phyloP scores from a whole-genome alignment of 2,888 invertebrate species.

The Tenthredo amoena region DNA sequence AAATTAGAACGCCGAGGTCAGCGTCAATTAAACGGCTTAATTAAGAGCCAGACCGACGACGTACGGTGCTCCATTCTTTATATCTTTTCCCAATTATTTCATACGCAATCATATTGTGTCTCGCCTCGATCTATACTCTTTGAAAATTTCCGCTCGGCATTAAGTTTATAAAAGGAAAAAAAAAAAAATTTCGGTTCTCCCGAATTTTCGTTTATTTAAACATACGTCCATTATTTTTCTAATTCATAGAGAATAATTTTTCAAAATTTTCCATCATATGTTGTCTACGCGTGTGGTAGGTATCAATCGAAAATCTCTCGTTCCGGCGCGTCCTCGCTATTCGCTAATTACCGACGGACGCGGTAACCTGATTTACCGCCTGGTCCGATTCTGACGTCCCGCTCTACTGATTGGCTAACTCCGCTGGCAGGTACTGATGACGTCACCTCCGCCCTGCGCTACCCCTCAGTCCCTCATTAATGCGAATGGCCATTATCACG shows the following conservation, averaged over 20 bases:
- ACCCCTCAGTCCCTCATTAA: conserved; percentile 56
- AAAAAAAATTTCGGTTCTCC: background rate
- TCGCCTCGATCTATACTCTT: background rate
- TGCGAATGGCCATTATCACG: conserved; percentile 60
- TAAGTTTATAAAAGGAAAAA: background rate
- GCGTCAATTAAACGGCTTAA: conserved; percentile 46
- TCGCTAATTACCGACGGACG: conserved; percentile 73
- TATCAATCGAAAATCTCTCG: conserved; percentile 37
- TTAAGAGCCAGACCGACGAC: conserved; percentile 19
- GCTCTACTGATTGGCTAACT: conserved; percentile 68
- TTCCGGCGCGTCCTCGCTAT: conserved; percentile 72
- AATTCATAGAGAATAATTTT: background rate
- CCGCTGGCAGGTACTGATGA: conserved; percentile 54
- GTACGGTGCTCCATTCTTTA: background rate
- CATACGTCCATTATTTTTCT: background rate
- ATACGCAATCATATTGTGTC: conserved; percentile 4
- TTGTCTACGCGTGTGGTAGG: background rate
- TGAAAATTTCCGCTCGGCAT: background rate
- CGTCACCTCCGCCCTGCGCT: conserved; percentile 56
- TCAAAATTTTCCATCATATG: background rate
- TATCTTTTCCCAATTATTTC: conserved; percentile 25
- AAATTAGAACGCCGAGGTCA: conserved; percentile 35
- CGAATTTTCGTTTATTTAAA: background rate
- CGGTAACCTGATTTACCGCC: conserved; percentile 73
- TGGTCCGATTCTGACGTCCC: conserved; percentile 72